Evolutionary conservation across 2,888 invertebrate species (phyloP).

Genomic region (Suillia variegata): DNA sequence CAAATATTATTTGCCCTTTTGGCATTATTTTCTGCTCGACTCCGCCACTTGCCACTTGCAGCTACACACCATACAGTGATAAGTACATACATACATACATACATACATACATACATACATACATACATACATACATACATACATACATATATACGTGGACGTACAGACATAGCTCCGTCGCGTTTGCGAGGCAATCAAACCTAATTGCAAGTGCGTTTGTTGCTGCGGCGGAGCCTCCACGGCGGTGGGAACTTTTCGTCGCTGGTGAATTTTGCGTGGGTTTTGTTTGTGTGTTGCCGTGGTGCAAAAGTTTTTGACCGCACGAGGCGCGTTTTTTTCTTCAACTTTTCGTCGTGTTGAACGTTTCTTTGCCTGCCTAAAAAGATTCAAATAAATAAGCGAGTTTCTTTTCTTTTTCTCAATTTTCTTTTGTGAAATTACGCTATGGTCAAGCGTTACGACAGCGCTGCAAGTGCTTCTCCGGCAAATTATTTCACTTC

Average conservation of each 20-base stretch:
- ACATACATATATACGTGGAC: no score
- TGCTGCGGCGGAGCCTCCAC: no score
- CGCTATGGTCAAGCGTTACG: not conserved
- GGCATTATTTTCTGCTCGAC: constrained; percentile 9
- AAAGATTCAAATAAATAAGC: constrained; percentile 18
- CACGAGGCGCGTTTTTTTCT: not conserved
- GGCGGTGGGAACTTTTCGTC: no score
- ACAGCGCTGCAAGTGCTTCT: not conserved
- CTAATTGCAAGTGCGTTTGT: not conserved
- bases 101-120: no score
- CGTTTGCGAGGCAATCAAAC: not conserved
- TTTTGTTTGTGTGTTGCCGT: constrained; percentile 6
- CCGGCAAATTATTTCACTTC: not conserved
- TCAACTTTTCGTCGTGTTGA: no score
- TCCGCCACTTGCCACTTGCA: constrained; percentile 10
- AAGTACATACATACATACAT: no score
- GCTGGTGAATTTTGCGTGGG: constrained; percentile 11
- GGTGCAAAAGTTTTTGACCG: no score
- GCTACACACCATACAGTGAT: no score
- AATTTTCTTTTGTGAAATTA: constrained; percentile 17
- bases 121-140: no score
- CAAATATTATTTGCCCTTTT: constrained; percentile 11
- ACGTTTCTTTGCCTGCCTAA: constrained; percentile 13
- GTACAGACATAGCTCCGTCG: no score
- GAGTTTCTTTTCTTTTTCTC: no score